These are phyloP conservation scores for Drosophila anomelani DNA, from an alignment of 2,888 invertebrate genomes.

Conservation along the genomic window DNA sequence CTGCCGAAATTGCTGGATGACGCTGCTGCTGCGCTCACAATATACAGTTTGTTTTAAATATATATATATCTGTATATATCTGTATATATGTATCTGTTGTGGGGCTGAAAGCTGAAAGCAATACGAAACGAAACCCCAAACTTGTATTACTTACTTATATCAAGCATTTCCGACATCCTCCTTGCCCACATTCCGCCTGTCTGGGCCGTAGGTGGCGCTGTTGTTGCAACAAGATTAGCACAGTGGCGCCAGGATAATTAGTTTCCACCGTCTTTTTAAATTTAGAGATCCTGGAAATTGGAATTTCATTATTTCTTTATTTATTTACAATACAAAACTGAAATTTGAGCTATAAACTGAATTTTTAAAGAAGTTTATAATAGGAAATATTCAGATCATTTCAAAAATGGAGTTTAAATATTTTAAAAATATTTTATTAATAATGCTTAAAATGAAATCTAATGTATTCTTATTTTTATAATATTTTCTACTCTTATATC, in stretches of 20 bases:
- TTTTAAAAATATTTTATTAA: background rate
- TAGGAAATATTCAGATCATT: background rate
- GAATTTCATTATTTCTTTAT: background rate
- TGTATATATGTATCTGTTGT: background rate
- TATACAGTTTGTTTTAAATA: slow-evolving; percentile 41
- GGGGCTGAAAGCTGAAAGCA: slow-evolving; percentile 38
- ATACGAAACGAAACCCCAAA: slow-evolving; percentile 44
- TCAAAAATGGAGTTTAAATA: background rate
- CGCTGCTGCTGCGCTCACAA: slow-evolving; percentile 63
- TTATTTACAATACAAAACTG: no score
- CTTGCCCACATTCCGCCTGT: slow-evolving; percentile 64
- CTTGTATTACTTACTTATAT: slow-evolving; percentile 57
- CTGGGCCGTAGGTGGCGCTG: slow-evolving; percentile 50
- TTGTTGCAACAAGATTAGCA: slow-evolving; percentile 9
- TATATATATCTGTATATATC: background rate
- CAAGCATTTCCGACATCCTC: slow-evolving; percentile 73
- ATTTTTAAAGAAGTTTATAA: no score
- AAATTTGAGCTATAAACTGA: no score
- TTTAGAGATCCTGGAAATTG: background rate
- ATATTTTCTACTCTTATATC: background rate
- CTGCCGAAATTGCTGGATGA: slow-evolving; percentile 57
- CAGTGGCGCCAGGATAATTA: slow-evolving; percentile 33
- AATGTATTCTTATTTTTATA: background rate
- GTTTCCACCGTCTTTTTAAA: background rate
- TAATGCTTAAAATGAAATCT: background rate